Base-by-base conservation (phyloP, 2,888 invertebrate genomes). In the Pollenia amentaria region DNA sequence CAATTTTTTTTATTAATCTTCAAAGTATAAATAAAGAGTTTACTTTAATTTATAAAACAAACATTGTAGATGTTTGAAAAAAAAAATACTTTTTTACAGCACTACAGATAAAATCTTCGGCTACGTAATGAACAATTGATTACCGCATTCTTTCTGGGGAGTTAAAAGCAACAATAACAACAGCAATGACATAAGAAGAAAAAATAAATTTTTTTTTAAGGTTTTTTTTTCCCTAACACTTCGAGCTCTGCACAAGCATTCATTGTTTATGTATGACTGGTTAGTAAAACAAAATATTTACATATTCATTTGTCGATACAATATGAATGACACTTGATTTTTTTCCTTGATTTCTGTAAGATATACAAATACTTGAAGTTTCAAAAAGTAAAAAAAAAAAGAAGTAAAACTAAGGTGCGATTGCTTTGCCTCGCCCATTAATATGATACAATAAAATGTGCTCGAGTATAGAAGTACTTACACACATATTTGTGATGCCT, bases 291-390 rank as follows among this genome's bases (percentile, higher is more conserved):
- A 64, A 82, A 82, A 85, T 85, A 78, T 85, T 85, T 82, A 29
- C 29, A 29, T 29, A 78, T 85, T 73, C 73, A 78, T 64, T 69
- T 82, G 67, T 78, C 70, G 75, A 55, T 86, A 83, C 75, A 78
- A 82, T 64, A 82, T 86, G 86, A 79, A 76, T 86, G 86, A 83
- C 83, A 86, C 79, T 82, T 86, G 83, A 80, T 72, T 85, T 85
- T n/a, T 46, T 70, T 67, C 38, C 18, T 29, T 70, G 84, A 80
- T 85, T 69, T 77, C 65, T 67, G 14, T 53, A 12, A 77, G 44
- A 81, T 44, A 57, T 48, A 77, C 70, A 78, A 69, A 72, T 72
- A 78, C 77, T 67, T 78, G 60, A 78, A 60, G 18, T 29, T 38
- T n/a, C 14, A 46, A 18, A 38, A 73, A 55, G 16, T 51, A 53